Percentiles rank a stretch among this genome's conserved stretches.
Evolutionary conservation across 2,888 invertebrate species (phyloP).

Genomic region (Rotaria macrura): DNA sequence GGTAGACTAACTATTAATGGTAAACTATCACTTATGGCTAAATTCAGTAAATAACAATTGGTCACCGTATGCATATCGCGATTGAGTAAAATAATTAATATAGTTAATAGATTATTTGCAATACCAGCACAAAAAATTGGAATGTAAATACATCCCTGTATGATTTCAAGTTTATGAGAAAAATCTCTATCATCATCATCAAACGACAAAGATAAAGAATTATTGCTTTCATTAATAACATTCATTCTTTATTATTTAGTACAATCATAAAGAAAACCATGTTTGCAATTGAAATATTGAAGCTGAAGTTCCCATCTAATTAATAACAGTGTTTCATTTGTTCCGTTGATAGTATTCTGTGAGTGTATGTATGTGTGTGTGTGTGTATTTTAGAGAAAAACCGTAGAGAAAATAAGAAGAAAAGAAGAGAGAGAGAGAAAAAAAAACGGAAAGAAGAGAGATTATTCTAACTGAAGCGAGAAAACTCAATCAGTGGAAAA

Average conservation of each 20-base stretch:
- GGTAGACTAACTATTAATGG: constrained; percentile 19
- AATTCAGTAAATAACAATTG: constrained; percentile 12
- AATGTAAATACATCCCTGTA: not conserved
- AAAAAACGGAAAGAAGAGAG: too few species aligned
- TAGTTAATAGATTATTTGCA: not conserved
- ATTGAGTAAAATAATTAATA: not conserved
- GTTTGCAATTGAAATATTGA: not conserved
- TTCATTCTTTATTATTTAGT: not conserved
- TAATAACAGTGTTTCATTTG: not conserved
- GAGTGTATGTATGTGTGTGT: too few species aligned
- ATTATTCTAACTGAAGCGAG: not conserved
- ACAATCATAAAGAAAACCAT: not conserved
- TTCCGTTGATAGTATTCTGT: not conserved
- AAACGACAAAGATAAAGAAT: not conserved
- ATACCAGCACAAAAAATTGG: not conserved
- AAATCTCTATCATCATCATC: not conserved
- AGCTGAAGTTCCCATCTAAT: not conserved
- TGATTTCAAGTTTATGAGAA: not conserved
- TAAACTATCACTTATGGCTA: constrained; percentile 9
- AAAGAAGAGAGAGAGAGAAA: not conserved
- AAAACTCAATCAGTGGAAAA: not conserved
- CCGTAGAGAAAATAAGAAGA: not conserved
- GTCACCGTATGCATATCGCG: not conserved
- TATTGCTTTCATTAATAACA: not conserved
- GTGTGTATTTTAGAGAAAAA: not conserved